A percentile compares a stretch with the other conserved stretches of the same genome.
phyloP scores from a whole-genome alignment of 53 echinoderm and acorn worm genomes.

The Echinometra lucunter region DNA sequence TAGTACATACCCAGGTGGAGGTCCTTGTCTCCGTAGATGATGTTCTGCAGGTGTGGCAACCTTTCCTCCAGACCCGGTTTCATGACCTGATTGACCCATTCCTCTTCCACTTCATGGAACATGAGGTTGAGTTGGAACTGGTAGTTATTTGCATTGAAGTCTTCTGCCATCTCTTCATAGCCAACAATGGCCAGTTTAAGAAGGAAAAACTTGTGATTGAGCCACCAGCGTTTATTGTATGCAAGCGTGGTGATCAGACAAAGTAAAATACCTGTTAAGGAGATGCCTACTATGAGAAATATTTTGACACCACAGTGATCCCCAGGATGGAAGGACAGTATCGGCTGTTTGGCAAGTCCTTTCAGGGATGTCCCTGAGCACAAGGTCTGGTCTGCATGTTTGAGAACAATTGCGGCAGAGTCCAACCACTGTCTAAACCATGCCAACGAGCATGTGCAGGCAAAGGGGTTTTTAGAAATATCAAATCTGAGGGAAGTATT shows the following conservation, averaged over 20 bases:
- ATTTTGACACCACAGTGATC: constrained; percentile 21
- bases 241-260: neutral
- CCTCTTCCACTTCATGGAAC: constrained; percentile 41
- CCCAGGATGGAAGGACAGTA: constrained; percentile 34
- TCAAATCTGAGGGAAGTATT: constrained; percentile 46
- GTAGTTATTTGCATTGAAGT: constrained; percentile 22
- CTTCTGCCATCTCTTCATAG: constrained; percentile 40
- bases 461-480: constrained; percentile 39
- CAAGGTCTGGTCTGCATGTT: constrained; percentile 33
- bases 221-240: constrained; percentile 51
- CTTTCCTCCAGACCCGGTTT: constrained; percentile 50
- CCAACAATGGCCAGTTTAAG: constrained; percentile 45
- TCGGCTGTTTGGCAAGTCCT: neutral
- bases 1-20: constrained; percentile 34
- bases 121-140: constrained; percentile 48
- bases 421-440: constrained; percentile 49
- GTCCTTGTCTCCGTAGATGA: constrained; percentile 47
- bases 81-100: constrained; percentile 15
- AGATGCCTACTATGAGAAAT: neutral
- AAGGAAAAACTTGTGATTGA: constrained; percentile 55
- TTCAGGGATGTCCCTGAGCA: constrained; percentile 22
- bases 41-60: constrained; percentile 14
- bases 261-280: neutral
- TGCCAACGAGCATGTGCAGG: constrained; percentile 32
- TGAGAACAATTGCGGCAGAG: neutral